Evolutionary conservation across 2,888 invertebrate genomes (phyloP).

Genomic region (Emmelina monodactyla): DNA sequence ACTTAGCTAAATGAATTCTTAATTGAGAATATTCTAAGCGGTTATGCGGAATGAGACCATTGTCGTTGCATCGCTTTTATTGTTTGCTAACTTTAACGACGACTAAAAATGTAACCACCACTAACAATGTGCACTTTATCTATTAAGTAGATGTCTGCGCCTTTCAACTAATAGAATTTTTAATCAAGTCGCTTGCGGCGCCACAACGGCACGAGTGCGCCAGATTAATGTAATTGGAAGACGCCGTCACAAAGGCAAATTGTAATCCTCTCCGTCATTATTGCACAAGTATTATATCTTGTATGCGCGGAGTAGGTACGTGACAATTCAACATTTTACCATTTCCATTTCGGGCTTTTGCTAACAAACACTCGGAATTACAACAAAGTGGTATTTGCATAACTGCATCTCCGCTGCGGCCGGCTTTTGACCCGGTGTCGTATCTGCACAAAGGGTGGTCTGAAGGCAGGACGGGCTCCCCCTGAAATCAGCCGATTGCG

Average conservation of each 20-base stretch:
- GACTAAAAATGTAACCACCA: slow-evolving; percentile 20
- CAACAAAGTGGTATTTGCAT: slow-evolving; percentile 42
- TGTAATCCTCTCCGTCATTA: slow-evolving; percentile 60
- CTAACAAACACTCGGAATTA: slow-evolving; percentile 38
- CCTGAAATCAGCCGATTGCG: slow-evolving; percentile 61
- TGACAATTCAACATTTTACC: neutral
- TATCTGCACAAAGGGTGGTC: slow-evolving; percentile 30
- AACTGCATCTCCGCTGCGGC: slow-evolving; percentile 39
- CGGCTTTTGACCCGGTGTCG: slow-evolving; percentile 32
- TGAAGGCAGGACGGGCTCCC: slow-evolving; percentile 34
- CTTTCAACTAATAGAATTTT: slow-evolving; percentile 66
- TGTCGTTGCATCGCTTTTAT: neutral
- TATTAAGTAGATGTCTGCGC: slow-evolving; percentile 55
- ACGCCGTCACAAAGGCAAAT: slow-evolving; percentile 64
- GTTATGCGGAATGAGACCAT: neutral
- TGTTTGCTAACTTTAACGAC: slow-evolving; percentile 2
- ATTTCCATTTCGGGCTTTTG: slow-evolving; percentile 20
- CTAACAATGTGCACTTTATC: slow-evolving; percentile 45
- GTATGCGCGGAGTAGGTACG: slow-evolving; percentile 2
- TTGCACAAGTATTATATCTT: slow-evolving; percentile 16
- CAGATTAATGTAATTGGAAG: slow-evolving; percentile 65
- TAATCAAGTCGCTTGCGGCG: slow-evolving; percentile 60
- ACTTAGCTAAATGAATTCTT: neutral
- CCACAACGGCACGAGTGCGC: slow-evolving; percentile 41
- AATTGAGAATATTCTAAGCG: neutral